These are phyloP conservation scores for Amiota communis DNA, from an alignment of 2,888 invertebrate species.

Conservation along the genomic window DNA sequence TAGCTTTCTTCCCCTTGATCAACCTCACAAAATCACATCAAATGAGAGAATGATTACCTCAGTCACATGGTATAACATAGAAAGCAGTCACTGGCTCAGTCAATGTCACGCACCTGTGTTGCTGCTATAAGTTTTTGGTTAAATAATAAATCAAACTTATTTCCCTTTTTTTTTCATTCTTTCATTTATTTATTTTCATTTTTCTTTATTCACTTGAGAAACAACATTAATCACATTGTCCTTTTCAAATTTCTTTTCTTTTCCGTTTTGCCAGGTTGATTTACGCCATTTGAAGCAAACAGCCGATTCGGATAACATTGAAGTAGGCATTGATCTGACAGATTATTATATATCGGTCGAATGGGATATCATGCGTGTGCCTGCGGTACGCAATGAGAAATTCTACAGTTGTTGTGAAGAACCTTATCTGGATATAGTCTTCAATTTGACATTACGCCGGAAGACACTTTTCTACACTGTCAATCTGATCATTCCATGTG, in stretches of 20 bases:
- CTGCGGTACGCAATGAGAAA: constrained; percentile 91
- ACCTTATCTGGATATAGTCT: constrained; percentile 97
- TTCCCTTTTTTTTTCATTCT: neutral
- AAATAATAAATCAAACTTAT: constrained; percentile 15
- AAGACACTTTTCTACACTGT: constrained; percentile 98
- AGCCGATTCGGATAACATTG: constrained; percentile 89
- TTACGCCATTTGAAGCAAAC: constrained; percentile 90
- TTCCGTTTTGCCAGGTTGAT: constrained; percentile 80
- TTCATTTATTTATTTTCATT: constrained; percentile 27
- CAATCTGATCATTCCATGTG: constrained; percentile 97
- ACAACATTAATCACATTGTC: neutral
- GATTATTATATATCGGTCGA: constrained; percentile 98
- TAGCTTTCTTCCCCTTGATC: neutral
- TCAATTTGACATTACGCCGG: constrained; percentile 93
- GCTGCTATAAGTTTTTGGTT: constrained; percentile 18
- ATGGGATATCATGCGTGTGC: constrained; percentile 97
- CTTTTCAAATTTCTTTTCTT: neutral
- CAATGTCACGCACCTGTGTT: neutral
- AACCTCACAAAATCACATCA: constrained; percentile 58
- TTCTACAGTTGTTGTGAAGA: constrained; percentile 98
- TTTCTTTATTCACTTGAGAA: neutral
- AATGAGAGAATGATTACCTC: constrained; percentile 55
- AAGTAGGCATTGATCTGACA: constrained; percentile 91
- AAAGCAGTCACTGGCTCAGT: neutral
- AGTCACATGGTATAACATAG: neutral